phyloP scores from a whole-genome alignment of 2,797 vertebrate genomes.

The Helicolenus hilgendorfi region DNA sequence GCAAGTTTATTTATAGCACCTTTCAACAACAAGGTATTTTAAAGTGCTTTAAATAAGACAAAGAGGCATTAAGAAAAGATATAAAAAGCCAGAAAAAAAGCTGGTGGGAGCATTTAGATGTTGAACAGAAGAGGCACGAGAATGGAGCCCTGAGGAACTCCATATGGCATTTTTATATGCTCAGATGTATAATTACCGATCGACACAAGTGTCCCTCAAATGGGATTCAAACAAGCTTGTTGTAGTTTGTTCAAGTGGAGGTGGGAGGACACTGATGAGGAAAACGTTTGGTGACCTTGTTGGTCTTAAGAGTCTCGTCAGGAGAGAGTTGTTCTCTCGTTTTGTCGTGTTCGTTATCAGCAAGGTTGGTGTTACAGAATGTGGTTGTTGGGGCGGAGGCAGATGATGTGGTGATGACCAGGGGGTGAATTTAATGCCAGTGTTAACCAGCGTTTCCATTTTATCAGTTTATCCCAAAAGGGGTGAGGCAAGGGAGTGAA shows the following conservation, averaged over 20 bases:
- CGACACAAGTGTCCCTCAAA: not conserved
- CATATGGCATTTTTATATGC: no score
- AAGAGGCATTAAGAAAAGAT: not conserved
- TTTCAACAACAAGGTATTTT: not conserved
- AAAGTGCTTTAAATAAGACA: not conserved
- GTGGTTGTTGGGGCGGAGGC: not conserved
- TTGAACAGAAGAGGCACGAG: no score
- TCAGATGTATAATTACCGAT: not conserved
- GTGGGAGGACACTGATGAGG: not conserved
- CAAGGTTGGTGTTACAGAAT: not conserved
- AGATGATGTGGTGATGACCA: not conserved
- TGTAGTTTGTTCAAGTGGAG: not conserved
- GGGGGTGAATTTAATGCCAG: not conserved
- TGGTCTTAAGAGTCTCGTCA: not conserved
- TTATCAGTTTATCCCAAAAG: not conserved
- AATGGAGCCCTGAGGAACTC: no score
- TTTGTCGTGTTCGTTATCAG: not conserved
- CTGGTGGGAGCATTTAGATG: not conserved
- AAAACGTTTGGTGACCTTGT: not conserved
- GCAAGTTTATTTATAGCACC: not conserved
- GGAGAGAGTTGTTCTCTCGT: not conserved
- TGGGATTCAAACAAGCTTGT: not conserved
- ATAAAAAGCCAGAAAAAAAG: no score
- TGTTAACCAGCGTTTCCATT: not conserved
- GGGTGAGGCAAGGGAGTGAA: not conserved